Conservation (phyloP, 2,888 invertebrate species). For the Thymelicus sylvestris region DNA sequence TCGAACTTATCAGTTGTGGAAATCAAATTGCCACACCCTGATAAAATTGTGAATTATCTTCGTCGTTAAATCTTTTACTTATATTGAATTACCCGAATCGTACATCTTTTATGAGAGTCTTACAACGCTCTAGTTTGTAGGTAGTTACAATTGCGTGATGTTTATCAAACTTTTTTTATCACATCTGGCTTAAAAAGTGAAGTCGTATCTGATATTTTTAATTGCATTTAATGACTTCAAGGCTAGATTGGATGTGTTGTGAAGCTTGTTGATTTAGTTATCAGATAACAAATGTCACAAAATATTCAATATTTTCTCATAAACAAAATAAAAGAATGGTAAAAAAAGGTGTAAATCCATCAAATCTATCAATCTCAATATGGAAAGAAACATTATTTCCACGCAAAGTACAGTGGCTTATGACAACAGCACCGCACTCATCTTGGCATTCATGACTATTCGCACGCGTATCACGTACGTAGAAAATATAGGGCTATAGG, state of each 20-base stretch:
- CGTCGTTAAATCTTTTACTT: not conserved
- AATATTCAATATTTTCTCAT: no score
- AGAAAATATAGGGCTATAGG: no score
- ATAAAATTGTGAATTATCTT: conserved; percentile 10
- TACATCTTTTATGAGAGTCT: conserved; percentile 19
- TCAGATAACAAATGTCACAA: not conserved
- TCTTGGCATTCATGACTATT: no score
- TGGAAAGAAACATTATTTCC: no score
- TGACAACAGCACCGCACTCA: no score
- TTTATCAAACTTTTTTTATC: conserved; percentile 9
- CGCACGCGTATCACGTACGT: no score
- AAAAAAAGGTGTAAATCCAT: not conserved
- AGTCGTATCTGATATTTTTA: conserved; percentile 18
- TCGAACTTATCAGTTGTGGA: not conserved
- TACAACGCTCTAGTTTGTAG: not conserved
- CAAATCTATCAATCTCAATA: no score
- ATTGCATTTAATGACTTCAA: conserved; percentile 14
- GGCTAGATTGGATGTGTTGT: not conserved
- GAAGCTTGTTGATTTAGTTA: conserved; percentile 2
- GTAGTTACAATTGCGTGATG: not conserved
- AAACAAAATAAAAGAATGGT: not conserved
- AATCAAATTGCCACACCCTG: conserved; percentile 23
- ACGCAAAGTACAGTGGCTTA: no score
- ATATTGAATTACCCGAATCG: conserved; percentile 14
- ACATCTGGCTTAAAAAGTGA: conserved; percentile 18